A percentile compares a stretch with the other conserved stretches of the same genome.
Evolutionary conservation across 2,797 vertebrate genomes (phyloP).

Genomic region (Pipistrellus kuhlii): DNA sequence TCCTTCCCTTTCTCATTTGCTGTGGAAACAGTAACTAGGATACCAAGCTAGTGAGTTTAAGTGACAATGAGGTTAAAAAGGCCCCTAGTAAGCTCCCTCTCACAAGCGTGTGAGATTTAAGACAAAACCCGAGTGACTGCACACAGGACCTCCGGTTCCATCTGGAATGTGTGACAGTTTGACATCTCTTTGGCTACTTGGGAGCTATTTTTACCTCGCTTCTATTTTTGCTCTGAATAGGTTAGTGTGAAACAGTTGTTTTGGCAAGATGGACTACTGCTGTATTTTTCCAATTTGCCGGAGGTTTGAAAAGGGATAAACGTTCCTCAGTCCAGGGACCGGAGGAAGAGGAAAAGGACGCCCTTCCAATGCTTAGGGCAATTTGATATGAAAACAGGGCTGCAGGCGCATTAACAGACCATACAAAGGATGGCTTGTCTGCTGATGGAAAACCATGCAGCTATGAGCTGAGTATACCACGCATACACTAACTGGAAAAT

Average conservation of each 20-base stretch:
- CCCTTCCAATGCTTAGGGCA: not conserved
- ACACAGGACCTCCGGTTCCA: not conserved
- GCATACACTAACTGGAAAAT: not conserved
- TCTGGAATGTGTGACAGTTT: slow-evolving; percentile 38
- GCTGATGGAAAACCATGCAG: not conserved
- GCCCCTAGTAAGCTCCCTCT: not conserved
- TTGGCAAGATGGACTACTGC: slow-evolving; percentile 55
- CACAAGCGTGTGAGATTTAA: slow-evolving; percentile 17
- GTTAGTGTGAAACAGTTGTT: slow-evolving; percentile 60
- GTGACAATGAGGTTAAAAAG: slow-evolving; percentile 56
- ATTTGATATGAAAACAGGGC: not conserved
- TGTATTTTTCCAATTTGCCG: slow-evolving; percentile 33
- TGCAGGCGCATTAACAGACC: not conserved
- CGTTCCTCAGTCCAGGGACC: not conserved
- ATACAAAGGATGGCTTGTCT: not conserved
- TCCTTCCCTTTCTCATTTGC: slow-evolving; percentile 67
- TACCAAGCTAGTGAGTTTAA: slow-evolving; percentile 50
- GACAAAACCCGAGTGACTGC: slow-evolving; percentile 9
- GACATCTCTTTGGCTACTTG: slow-evolving; percentile 41
- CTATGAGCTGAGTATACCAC: not conserved
- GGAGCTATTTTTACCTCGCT: slow-evolving; percentile 64
- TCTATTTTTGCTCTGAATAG: slow-evolving; percentile 71
- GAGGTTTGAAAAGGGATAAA: slow-evolving; percentile 43
- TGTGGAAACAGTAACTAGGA: slow-evolving; percentile 77
- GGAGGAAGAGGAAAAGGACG: not conserved